Evolutionary conservation across 2,888 invertebrate genomes (phyloP), one percentile per base, ranked within the genome.

Genomic region (Norana najaformis): DNA sequence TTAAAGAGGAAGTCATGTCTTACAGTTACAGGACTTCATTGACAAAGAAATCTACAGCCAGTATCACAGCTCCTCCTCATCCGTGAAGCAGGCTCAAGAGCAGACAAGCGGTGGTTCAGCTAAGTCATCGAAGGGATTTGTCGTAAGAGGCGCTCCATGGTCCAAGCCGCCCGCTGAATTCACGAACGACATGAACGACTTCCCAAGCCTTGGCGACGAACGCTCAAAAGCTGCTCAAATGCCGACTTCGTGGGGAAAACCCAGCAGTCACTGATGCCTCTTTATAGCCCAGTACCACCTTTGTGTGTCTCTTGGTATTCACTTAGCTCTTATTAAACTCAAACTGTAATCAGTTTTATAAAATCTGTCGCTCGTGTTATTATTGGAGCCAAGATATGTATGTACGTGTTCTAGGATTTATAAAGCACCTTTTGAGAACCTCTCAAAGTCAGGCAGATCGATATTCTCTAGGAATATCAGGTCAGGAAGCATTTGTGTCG

Each of bases 91-190:
- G n/a, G 8, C 37, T 85, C 2, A 85, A 35, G 37, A 85, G 85
- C 34, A 85, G 85, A 36, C 85, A 1, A 8, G 18, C 69, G 69
- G 69, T 0, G 69, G n/a, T 85, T 85, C 85, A 23, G 35, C 85
- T 30, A 85, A 85, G 85, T 85, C 85, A 13, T 85, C 85, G 88
- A 90, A 35, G 88, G 94, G 94, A 23, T 95, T 94, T 91, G 93
- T 93, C 82, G 94, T 95, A 35, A 93, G 92, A 89, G 93, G 93
- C 89, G 95, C 95, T 30, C 95, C 95, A 13, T 95, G 95, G 95
- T 90, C 91, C 41, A 94, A 95, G 34, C 88, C 90, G 34, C 94
- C 35, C 23, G 20, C 95, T 34, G 85, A 85, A 85, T 94, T 95
- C 92, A 94, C 94, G 23, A 92, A 92, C 91, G 94, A 94, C 92